These are phyloP conservation scores for Fistularia commersonii DNA, from an alignment of 2,797 vertebrate species.

Conservation along the genomic window DNA sequence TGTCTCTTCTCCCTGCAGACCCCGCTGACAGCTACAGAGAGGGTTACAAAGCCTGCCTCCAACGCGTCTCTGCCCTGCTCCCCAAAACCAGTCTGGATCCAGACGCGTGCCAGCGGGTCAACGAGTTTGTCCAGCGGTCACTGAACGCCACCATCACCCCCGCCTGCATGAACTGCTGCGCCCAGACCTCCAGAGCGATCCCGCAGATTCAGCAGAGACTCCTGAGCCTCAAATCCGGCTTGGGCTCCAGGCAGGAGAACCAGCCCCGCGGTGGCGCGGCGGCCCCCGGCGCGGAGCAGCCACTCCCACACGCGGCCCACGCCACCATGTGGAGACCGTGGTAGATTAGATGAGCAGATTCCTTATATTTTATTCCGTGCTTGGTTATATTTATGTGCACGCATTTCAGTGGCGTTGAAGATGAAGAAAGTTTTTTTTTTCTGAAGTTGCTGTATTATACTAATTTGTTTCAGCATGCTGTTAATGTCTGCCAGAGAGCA, in stretches of 20 bases:
- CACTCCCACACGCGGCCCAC: slow-evolving; percentile 13
- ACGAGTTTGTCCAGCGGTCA: slow-evolving; percentile 72
- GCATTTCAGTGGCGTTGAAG: slow-evolving; percentile 6
- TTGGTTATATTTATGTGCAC: slow-evolving; percentile 35
- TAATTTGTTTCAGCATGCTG: slow-evolving; percentile 35
- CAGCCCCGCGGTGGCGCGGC: slow-evolving; percentile 21
- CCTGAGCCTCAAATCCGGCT: slow-evolving; percentile 54
- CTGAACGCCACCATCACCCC: slow-evolving; percentile 33
- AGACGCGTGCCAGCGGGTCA: slow-evolving; percentile 64
- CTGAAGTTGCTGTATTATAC: slow-evolving; percentile 22
- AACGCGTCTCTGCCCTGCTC: slow-evolving; percentile 74
- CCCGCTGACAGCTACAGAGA: slow-evolving; percentile 74
- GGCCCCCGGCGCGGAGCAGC: slow-evolving; percentile 37
- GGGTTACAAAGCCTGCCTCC: slow-evolving; percentile 81
- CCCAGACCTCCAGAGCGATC: slow-evolving; percentile 35
- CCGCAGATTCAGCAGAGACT: slow-evolving; percentile 66
- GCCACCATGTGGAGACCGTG: slow-evolving; percentile 71
- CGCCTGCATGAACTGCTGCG: slow-evolving; percentile 66
- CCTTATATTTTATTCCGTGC: slow-evolving; percentile 27
- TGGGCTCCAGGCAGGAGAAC: slow-evolving; percentile 35
- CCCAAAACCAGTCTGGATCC: slow-evolving; percentile 69
- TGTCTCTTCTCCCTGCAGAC: slow-evolving; percentile 20
- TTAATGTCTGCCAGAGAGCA: slow-evolving; percentile 35
- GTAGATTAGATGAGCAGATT: slow-evolving; percentile 43
- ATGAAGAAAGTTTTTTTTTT: slow-evolving; percentile 10